Conservation (phyloP, 1,140 invertebrate genomes). For the Bactericera cockerelli region DNA sequence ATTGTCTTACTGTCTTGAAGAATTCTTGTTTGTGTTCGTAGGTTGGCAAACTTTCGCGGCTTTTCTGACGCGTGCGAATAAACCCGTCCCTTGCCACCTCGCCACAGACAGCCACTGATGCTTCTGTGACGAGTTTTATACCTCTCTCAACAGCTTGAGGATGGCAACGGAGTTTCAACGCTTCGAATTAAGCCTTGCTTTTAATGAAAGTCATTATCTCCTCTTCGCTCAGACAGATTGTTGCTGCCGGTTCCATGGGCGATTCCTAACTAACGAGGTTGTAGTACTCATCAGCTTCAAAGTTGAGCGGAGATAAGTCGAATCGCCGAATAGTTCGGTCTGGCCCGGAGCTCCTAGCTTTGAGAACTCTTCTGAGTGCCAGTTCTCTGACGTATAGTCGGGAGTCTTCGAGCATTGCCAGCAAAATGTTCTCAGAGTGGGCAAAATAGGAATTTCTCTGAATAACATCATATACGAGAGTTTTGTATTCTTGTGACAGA, state of each 20-base stretch:
- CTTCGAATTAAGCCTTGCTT: background rate
- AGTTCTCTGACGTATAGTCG: slow-evolving; percentile 22
- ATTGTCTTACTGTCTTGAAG: too few species aligned
- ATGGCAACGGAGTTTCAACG: slow-evolving; percentile 21
- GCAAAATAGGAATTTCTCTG: slow-evolving; percentile 22
- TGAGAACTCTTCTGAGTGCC: slow-evolving; percentile 19
- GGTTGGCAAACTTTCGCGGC: background rate
- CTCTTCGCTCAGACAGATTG: slow-evolving; percentile 15
- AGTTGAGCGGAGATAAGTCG: background rate
- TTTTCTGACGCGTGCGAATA: slow-evolving; percentile 12
- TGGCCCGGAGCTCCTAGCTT: slow-evolving; percentile 9
- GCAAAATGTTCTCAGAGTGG: slow-evolving; percentile 27
- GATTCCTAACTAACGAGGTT: slow-evolving; percentile 16
- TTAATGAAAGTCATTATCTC: slow-evolving; percentile 12
- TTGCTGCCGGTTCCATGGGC: slow-evolving; percentile 16
- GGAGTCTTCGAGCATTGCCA: slow-evolving; percentile 25
- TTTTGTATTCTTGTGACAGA: background rate
- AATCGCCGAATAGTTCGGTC: background rate
- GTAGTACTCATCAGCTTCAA: too few species aligned
- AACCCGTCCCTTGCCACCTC: slow-evolving; percentile 18
- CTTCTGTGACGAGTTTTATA: slow-evolving; percentile 24
- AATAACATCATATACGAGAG: slow-evolving; percentile 21
- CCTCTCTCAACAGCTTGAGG: slow-evolving; percentile 24
- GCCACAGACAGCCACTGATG: slow-evolving; percentile 18
- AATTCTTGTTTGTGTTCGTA: background rate